These are phyloP conservation scores for Anabas testudineus DNA, from an alignment of 2,797 vertebrate species.

Conservation along the genomic window DNA sequence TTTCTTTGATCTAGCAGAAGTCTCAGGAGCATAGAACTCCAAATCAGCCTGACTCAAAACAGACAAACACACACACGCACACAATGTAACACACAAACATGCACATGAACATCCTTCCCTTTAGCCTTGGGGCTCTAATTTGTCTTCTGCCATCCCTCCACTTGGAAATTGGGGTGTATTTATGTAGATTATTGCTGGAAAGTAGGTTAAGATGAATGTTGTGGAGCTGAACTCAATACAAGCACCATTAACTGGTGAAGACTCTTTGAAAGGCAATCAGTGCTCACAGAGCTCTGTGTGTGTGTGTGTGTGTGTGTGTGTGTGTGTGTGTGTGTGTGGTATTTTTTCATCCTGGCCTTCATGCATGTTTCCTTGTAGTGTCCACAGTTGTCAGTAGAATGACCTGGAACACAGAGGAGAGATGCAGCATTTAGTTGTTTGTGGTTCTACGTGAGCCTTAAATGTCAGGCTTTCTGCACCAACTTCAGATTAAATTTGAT, in stretches of 20 bases:
- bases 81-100: slow-evolving; percentile 23
- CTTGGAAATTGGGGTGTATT: slow-evolving; percentile 71
- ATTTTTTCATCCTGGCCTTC: slow-evolving; percentile 19
- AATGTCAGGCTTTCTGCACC: slow-evolving; percentile 62
- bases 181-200: slow-evolving; percentile 82
- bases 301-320: slow-evolving; percentile 23
- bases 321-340: slow-evolving; percentile 16
- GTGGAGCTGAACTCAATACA: slow-evolving; percentile 51
- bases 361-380: neutral
- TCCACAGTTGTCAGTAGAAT: slow-evolving; percentile 5
- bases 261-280: slow-evolving; percentile 36
- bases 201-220: slow-evolving; percentile 84
- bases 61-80: slow-evolving; percentile 42
- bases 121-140: slow-evolving; percentile 73
- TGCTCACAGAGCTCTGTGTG: slow-evolving; percentile 4
- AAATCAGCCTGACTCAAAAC: slow-evolving; percentile 59
- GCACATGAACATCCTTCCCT: slow-evolving; percentile 46
- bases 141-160: slow-evolving; percentile 74
- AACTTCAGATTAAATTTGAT: slow-evolving; percentile 57
- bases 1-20: slow-evolving; percentile 51
- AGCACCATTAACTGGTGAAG: slow-evolving; percentile 54
- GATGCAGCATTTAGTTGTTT: neutral
- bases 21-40: slow-evolving; percentile 44
- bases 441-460: slow-evolving; percentile 16
- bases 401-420: neutral